A percentile compares a stretch with the other conserved stretches of the same genome.
Conservation (phyloP, 2,888 invertebrate species). For the Drosophila siamana region DNA sequence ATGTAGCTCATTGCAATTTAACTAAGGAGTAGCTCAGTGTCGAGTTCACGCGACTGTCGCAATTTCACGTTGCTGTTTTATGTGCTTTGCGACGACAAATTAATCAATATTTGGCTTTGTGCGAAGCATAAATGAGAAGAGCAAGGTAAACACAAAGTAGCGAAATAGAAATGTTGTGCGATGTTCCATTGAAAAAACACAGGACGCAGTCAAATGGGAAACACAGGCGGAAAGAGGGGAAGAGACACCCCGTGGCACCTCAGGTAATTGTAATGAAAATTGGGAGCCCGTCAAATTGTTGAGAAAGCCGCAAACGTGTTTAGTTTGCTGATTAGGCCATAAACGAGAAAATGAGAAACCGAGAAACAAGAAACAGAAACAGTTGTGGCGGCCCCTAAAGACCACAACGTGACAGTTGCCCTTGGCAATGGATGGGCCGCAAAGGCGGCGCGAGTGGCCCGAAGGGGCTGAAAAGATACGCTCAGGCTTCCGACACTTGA, state of each 20-base stretch:
- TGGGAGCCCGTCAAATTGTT: constrained; percentile 26
- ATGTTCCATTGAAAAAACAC: constrained; percentile 42
- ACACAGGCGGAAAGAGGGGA: background rate
- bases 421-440: constrained; percentile 55
- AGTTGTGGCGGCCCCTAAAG: constrained; percentile 2
- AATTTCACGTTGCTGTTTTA: constrained; percentile 2
- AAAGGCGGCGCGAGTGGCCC: background rate
- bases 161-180: constrained; percentile 22
- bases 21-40: background rate
- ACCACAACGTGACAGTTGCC: constrained; percentile 57
- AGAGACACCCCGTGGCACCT: background rate
- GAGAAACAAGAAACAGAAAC: constrained; percentile 16
- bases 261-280: constrained; percentile 55
- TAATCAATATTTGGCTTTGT: constrained; percentile 55
- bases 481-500: constrained; percentile 33
- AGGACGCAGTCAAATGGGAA: constrained; percentile 13
- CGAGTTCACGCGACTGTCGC: background rate
- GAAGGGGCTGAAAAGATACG: constrained; percentile 33
- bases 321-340: constrained; percentile 58
- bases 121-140: constrained; percentile 16
- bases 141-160: constrained; percentile 14
- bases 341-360: too few relatives aligned
- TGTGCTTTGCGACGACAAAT: constrained; percentile 30
- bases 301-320: constrained; percentile 61
- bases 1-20: background rate